Conservation (phyloP, 2,888 invertebrate species). For the Drosophila mayaguana region DNA sequence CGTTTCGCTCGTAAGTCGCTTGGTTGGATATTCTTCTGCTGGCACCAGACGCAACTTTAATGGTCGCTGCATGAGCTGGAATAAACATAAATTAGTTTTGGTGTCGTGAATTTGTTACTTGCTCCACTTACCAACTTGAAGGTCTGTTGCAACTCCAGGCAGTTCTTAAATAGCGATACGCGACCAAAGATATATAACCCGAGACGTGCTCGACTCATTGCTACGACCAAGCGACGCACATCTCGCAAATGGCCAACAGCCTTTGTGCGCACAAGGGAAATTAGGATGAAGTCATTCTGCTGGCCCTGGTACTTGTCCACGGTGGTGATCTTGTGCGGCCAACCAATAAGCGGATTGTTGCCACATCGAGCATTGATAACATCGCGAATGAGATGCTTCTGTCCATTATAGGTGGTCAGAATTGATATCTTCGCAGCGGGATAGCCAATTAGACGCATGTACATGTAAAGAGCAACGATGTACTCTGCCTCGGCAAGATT, state of each 20-base stretch:
- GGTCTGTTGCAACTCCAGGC: constrained; percentile 97
- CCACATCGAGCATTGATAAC: constrained; percentile 97
- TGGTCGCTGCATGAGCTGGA: constrained; percentile 92
- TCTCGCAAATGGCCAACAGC: constrained; percentile 99
- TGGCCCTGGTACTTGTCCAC: constrained; percentile 99
- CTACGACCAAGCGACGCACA: constrained; percentile 97
- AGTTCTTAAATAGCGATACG: constrained; percentile 96
- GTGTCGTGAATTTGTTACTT: background rate
- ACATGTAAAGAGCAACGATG: constrained; percentile 98
- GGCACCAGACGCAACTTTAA: constrained; percentile 92
- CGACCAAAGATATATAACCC: constrained; percentile 98
- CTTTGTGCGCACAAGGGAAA: constrained; percentile 97
- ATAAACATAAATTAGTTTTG: background rate
- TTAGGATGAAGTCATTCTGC: constrained; percentile 98
- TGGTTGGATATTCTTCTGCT: constrained; percentile 92
- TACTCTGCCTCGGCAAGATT: constrained; percentile 97
- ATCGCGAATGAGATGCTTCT: constrained; percentile 98
- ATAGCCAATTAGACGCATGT: constrained; percentile 98
- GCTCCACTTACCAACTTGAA: constrained; percentile 91
- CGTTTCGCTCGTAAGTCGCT: constrained; percentile 86
- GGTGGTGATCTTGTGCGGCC: constrained; percentile 96
- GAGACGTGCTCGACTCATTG: constrained; percentile 98
- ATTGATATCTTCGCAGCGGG: constrained; percentile 98
- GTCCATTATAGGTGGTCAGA: constrained; percentile 99
- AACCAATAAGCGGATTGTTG: constrained; percentile 96